Conservation (phyloP, 2,113 vertebrate species). For the Oceanites oceanicus region DNA sequence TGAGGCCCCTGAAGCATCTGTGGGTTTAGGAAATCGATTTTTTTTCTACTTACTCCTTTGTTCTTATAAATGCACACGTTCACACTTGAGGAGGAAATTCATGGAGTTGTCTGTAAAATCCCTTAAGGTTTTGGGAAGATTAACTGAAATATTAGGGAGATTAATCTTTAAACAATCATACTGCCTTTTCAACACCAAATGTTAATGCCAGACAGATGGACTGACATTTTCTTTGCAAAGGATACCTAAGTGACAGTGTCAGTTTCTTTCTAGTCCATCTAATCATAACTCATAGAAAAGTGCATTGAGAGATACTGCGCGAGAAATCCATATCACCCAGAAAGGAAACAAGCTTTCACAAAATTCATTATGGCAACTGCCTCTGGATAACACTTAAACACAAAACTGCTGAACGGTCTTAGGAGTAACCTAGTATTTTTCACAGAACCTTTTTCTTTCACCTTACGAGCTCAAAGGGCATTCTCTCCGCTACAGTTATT, state of each 20-base stretch:
- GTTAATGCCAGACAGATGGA: background rate
- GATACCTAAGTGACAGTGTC: background rate
- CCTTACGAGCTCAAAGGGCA: background rate
- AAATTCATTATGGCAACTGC: background rate
- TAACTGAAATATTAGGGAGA: slow-evolving; percentile 5
- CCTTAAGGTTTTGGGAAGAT: background rate
- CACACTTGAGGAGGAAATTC: background rate
- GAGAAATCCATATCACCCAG: background rate
- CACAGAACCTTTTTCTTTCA: background rate
- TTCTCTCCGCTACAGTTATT: background rate
- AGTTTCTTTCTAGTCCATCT: background rate
- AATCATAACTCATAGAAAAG: background rate
- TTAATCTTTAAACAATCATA: background rate
- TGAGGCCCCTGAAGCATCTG: background rate
- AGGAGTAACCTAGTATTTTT: background rate
- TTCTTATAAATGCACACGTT: background rate
- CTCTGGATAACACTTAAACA: background rate
- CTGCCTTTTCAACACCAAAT: background rate
- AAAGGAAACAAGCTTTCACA: background rate
- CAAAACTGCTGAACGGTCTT: background rate
- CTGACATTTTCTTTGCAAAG: background rate
- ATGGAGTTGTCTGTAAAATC: background rate
- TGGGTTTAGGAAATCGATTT: background rate
- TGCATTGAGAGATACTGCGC: background rate
- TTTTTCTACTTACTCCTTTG: background rate